Percentiles rank a stretch among this genome's conserved stretches.
Evolutionary conservation across 2,888 invertebrate species (phyloP).

Genomic region (Latrodectus hesperus): DNA sequence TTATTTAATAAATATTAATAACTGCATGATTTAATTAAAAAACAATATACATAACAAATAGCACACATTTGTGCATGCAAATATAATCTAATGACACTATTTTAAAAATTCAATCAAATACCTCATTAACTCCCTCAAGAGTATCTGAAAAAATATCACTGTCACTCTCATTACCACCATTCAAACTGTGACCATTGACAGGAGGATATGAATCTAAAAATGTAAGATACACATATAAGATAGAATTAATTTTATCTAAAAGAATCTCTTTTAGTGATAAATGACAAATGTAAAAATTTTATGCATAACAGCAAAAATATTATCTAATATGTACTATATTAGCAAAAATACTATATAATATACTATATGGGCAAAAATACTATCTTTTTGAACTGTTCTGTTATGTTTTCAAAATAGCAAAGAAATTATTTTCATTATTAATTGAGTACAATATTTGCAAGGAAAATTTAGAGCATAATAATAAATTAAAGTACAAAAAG

Average conservation of each 20-base stretch:
- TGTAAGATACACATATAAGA: not conserved
- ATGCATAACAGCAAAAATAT: too few species aligned
- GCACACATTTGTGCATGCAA: not conserved
- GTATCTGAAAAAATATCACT: conserved; percentile 68
- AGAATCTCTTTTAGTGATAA: not conserved
- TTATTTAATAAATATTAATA: too few species aligned
- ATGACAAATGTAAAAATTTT: not conserved
- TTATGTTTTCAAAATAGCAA: too few species aligned
- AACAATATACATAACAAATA: not conserved
- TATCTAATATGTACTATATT: too few species aligned
- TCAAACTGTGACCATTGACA: conserved; percentile 54
- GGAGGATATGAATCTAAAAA: conserved; percentile 35
- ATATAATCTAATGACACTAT: not conserved
- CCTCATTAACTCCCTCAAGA: conserved; percentile 59
- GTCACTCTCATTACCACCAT: conserved; percentile 66
- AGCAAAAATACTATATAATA: too few species aligned
- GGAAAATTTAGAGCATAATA: too few species aligned
- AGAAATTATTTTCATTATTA: too few species aligned
- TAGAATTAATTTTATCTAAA: too few species aligned
- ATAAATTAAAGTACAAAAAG: too few species aligned
- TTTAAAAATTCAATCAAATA: conserved; percentile 6
- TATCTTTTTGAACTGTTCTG: too few species aligned
- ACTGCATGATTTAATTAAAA: not conserved
- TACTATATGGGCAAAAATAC: too few species aligned
- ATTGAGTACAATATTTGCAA: too few species aligned